A percentile compares a stretch with the other conserved stretches of the same genome.
These are phyloP conservation scores for Psilanteris sp. DNA, from an alignment of 1,140 invertebrate species.

Conservation along the genomic window DNA sequence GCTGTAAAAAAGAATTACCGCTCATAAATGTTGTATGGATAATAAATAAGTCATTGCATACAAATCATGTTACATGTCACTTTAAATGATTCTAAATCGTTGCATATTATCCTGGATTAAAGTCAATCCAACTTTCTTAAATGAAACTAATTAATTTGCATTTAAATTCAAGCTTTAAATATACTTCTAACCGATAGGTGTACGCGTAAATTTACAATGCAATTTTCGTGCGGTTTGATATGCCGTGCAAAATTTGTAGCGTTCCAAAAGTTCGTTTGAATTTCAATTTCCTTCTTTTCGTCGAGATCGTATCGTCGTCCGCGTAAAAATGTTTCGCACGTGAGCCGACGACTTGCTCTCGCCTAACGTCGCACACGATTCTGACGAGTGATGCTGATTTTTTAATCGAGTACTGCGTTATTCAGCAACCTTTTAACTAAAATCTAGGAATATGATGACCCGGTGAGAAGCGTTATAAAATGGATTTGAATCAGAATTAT, in stretches of 20 bases:
- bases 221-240: slow-evolving; percentile 9
- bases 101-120: no score
- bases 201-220: slow-evolving; percentile 1
- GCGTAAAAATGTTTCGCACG: slow-evolving; percentile 5
- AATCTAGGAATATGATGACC: slow-evolving; percentile 8
- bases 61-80: no score
- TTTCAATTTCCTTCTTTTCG: slow-evolving; percentile 26
- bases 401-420: slow-evolving; percentile 31
- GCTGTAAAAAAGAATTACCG: no score
- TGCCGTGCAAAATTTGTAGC: slow-evolving; percentile 20
- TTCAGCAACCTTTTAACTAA: slow-evolving; percentile 32
- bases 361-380: slow-evolving; percentile 1
- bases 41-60: no score
- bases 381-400: slow-evolving; percentile 30
- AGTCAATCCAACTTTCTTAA: no score
- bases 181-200: neutral
- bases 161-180: no score
- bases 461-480: neutral
- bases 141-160: no score
- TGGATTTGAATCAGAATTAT: slow-evolving; percentile 5
- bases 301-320: no score
- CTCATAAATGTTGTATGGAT: no score
- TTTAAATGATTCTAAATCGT: no score
- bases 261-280: slow-evolving; percentile 29
- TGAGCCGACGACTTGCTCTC: slow-evolving; percentile 6